These are phyloP conservation scores for Cryptophagus acutangulus DNA, from an alignment of 2,888 invertebrate species.

Conservation along the genomic window DNA sequence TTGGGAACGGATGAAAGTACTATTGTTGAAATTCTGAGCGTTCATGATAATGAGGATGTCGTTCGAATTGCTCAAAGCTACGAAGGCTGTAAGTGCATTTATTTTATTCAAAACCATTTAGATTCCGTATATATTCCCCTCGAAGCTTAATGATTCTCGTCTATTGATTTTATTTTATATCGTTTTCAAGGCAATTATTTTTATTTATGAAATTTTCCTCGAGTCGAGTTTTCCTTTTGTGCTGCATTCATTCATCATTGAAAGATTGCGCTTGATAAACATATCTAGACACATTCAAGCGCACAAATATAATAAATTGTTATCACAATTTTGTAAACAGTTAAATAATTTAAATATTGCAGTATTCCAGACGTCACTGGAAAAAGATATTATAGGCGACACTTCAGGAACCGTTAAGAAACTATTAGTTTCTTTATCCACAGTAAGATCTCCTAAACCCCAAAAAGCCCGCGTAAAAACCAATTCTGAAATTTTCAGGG, in stretches of 20 bases:
- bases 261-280: too few relatives aligned
- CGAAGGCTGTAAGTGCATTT: slow-evolving; percentile 33
- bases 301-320: background rate
- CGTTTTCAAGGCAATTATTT: too few relatives aligned
- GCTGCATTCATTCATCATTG: too few relatives aligned
- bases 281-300: background rate
- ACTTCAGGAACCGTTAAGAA: slow-evolving; percentile 89
- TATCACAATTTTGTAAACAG: too few relatives aligned
- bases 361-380: slow-evolving; percentile 78
- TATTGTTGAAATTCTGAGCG: slow-evolving; percentile 75
- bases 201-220: too few relatives aligned
- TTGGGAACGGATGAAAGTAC: slow-evolving; percentile 69
- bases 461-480: background rate
- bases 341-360: slow-evolving; percentile 32
- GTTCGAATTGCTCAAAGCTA: slow-evolving; percentile 73
- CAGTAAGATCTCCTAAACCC: slow-evolving; percentile 48
- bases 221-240: too few relatives aligned
- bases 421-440: slow-evolving; percentile 77
- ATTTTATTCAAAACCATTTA: too few relatives aligned
- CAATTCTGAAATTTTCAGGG: slow-evolving; percentile 55
- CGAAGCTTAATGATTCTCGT: too few relatives aligned
- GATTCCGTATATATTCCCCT: too few relatives aligned
- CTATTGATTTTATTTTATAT: too few relatives aligned
- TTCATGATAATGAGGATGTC: slow-evolving; percentile 78
- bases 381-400: slow-evolving; percentile 78